These are phyloP conservation scores for Gorsachius goisagi DNA, from an alignment of 2,113 vertebrate genomes.

Conservation along the genomic window DNA sequence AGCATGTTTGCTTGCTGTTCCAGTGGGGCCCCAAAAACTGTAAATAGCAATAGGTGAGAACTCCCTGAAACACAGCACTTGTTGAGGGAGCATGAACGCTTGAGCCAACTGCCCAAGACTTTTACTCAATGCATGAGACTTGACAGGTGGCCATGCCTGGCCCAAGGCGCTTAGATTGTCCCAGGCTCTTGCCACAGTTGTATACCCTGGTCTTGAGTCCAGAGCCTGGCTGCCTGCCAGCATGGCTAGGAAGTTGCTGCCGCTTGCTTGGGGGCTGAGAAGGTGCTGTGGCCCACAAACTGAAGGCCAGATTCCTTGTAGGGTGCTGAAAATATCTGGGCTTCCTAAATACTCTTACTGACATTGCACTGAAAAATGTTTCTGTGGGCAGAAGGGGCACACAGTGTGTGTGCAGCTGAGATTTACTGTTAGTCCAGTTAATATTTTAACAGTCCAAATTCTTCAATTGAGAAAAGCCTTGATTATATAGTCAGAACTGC, in stretches of 20 bases:
- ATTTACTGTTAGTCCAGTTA: background rate
- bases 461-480: background rate
- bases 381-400: background rate
- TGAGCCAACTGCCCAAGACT: background rate
- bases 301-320: background rate
- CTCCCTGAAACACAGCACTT: background rate
- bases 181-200: fast-evolving
- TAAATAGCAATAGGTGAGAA: background rate
- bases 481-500: background rate
- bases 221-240: background rate
- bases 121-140: background rate
- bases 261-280: background rate
- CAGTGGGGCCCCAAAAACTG: background rate
- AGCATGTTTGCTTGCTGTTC: background rate
- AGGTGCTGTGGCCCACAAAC: fast-evolving
- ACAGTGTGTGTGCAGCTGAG: background rate
- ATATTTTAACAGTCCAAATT: background rate
- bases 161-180: background rate
- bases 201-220: background rate
- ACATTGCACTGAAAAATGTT: background rate
- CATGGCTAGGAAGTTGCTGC: too few species aligned
- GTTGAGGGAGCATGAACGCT: background rate
- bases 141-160: background rate
- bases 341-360: background rate
- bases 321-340: background rate